Evolutionary conservation across 1,140 invertebrate species (phyloP), one percentile per base, ranked within the genome.

Genomic region (Zaprionus kolodkinae): DNA sequence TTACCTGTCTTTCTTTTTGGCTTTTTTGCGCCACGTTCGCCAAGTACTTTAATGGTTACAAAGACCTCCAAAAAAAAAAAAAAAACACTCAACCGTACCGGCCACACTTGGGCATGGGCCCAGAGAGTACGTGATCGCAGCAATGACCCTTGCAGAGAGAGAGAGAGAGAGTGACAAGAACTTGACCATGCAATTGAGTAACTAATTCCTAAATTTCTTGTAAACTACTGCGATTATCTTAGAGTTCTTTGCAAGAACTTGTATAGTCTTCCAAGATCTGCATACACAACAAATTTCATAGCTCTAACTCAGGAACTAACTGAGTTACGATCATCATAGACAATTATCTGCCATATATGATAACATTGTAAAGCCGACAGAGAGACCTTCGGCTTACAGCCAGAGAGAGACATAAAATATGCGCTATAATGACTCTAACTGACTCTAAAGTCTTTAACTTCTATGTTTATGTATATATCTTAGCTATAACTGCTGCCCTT

Each of bases 41-140:
- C 52, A 65, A 60, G 36, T 64, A 57, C 27, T 67, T 76, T 78
- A 72, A 78, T 76, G 73, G 73, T 27, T 59, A 62, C 62, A 72
- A 76, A 79, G 69, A 79, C 77, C 77, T 76, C 73, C 59, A 56
- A 56, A 45, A 57, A 13, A 17, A 36, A 13, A 17, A 36, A 21
- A 21, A 21, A 21, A 21, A 21, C 21, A 21, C 21, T 30, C 11
- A 54, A 50, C 27, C 27, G 27, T 30, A 38, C 45, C 61, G 30
- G 30, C 61, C 35, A 30, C n/a, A 45, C 17, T 63, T 52, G 33
- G 52, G 13, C n/a, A 30, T 17, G 38, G 36, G 13, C 50, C 45
- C 40, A 25, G 61, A 45, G 40, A 9, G 33, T 62, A 80, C 78
- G 72, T 68, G 76, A 71, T 61, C 43, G 45, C 40, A 36, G 12